Evolutionary conservation across 2,113 vertebrate genomes (phyloP).

Genomic region (Lagenorhynchus albirostris): DNA sequence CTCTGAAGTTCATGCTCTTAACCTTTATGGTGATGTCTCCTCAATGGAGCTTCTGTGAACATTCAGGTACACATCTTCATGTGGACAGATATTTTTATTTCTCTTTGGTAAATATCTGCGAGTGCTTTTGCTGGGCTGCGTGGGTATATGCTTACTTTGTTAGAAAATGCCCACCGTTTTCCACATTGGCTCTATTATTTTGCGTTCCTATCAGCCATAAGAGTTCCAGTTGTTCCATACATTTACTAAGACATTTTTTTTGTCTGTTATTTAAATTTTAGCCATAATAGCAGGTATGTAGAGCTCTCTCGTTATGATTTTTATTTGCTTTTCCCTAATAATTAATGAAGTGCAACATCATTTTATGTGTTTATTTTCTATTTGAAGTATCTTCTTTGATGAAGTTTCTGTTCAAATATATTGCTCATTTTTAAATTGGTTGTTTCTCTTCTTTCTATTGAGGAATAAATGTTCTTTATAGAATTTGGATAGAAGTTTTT

Average conservation of each 20-base stretch:
- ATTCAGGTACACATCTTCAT: neutral
- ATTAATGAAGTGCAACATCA: neutral
- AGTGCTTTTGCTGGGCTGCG: neutral
- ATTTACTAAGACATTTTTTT: neutral
- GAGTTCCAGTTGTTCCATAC: neutral
- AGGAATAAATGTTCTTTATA: neutral
- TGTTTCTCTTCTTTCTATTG: neutral
- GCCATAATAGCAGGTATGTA: neutral
- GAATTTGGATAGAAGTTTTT: neutral
- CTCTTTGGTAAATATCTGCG: neutral
- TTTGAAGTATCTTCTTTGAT: neutral
- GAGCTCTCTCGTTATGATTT: neutral
- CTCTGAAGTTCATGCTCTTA: neutral
- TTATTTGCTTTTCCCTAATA: neutral
- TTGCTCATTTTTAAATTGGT: neutral
- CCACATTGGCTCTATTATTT: neutral
- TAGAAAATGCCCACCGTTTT: neutral
- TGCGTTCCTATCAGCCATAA: neutral
- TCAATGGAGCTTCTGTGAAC: neutral
- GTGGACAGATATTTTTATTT: neutral
- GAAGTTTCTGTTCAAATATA: neutral
- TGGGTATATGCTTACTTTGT: neutral
- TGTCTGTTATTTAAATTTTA: neutral
- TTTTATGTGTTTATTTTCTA: neutral
- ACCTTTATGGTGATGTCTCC: neutral